Evolutionary conservation across 2,113 vertebrate genomes (phyloP).

Genomic region (Zootoca vivipara): DNA sequence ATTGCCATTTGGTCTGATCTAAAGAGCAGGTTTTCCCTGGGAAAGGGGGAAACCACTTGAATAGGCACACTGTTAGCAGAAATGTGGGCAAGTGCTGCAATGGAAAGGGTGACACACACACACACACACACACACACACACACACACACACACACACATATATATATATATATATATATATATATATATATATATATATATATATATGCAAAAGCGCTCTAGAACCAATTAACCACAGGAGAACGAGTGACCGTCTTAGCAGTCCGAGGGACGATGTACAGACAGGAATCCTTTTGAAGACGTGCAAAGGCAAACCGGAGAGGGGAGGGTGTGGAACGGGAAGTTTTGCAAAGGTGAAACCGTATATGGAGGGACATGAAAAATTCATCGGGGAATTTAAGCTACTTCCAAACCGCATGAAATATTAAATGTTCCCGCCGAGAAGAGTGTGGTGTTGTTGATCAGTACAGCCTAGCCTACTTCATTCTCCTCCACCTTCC

Average conservation of each 20-base stretch:
- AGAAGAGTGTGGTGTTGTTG: constrained; percentile 53
- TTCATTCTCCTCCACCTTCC: constrained; percentile 37
- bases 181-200: too few species aligned
- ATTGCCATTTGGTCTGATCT: too few species aligned
- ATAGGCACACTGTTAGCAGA: too few species aligned
- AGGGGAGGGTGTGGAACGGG: background rate
- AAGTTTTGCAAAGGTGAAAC: constrained; percentile 37
- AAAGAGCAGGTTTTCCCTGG: too few species aligned
- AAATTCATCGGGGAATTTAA: constrained; percentile 65
- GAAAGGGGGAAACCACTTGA: too few species aligned
- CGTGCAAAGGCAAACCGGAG: background rate
- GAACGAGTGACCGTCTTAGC: background rate
- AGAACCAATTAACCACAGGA: background rate
- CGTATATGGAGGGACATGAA: constrained; percentile 54
- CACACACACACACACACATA: too few species aligned
- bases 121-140: too few species aligned
- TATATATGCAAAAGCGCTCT: too few species aligned
- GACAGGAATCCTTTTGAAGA: background rate
- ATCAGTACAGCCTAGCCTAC: constrained; percentile 43
- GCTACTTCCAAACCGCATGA: constrained; percentile 58
- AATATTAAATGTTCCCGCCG: constrained; percentile 57
- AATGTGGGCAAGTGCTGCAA: too few species aligned
- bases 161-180: too few species aligned
- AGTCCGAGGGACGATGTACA: too few species aligned
- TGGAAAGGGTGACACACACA: too few species aligned